Percentiles rank a stretch among this genome's conserved stretches.
Conservation (phyloP, 2,888 invertebrate genomes). For the Euplexia lucipara region DNA sequence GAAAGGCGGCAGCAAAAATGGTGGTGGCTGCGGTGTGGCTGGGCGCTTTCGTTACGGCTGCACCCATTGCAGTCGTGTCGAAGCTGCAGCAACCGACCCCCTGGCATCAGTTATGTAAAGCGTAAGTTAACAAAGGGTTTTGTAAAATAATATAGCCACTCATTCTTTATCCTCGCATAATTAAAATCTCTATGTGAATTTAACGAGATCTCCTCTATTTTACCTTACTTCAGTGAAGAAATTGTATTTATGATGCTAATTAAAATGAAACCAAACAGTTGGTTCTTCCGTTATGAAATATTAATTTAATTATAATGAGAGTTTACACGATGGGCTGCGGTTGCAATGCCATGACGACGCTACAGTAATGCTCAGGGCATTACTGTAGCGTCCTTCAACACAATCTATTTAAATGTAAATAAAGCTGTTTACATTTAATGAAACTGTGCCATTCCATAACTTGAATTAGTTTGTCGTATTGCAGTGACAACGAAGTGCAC, state of each 20-base stretch:
- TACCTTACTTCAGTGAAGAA: not conserved
- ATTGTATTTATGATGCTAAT: constrained; percentile 18
- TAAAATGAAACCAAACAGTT: not conserved
- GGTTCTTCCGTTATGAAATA: not conserved
- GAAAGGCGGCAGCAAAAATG: constrained; percentile 92
- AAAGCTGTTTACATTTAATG: too few species aligned
- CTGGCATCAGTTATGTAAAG: constrained; percentile 92
- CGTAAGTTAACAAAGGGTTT: constrained; percentile 86
- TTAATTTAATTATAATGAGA: constrained; percentile 21
- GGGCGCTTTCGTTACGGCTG: constrained; percentile 94
- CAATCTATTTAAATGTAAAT: too few species aligned
- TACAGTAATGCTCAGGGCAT: not conserved
- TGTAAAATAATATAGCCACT: not conserved
- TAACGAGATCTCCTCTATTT: constrained; percentile 1
- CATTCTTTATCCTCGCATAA: not conserved
- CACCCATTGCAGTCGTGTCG: constrained; percentile 96
- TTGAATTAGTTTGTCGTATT: too few species aligned
- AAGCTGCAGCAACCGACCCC: constrained; percentile 91
- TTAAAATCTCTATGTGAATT: not conserved
- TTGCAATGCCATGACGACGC: not conserved
- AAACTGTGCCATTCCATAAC: too few species aligned
- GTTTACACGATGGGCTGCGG: not conserved
- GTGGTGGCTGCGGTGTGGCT: constrained; percentile 94
- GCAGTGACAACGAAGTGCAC: too few species aligned
- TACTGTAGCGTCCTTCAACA: not conserved